Evolutionary conservation across 2,888 invertebrate genomes (phyloP), one percentile per base, ranked within the genome.

Genomic region (Brachylomia viminalis): DNA sequence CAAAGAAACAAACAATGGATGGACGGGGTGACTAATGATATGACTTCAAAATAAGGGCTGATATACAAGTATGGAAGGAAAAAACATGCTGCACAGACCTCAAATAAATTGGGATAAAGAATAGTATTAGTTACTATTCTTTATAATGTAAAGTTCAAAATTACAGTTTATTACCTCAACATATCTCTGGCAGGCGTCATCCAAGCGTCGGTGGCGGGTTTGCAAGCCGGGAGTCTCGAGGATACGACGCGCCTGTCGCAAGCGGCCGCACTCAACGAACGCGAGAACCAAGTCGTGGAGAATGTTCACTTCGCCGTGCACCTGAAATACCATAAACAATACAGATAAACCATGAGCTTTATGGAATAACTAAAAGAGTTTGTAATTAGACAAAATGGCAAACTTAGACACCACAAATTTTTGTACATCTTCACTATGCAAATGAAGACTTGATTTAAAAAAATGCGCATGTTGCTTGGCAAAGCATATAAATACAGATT

Each of bases 201-300:
- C 97, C 13, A 99, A 96, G 56, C 98, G 97, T 30, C 97, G 97
- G 59, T 97, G 97, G 47, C 97, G 94, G 0, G 97, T 97, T 83
- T 98, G 97, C 79, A 99, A 93, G 0, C 98, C 98, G 0, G 98
- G 98, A 0, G 98, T 99, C 95, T 98, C 98, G 4, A 99, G 95
- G 77, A 99, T 98, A 90, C 98, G 98, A 47, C 98, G 97, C 0
- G 99, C 99, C 92, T 99, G 98, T 42, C 98, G 96, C 74, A 98
- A 92, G 30, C 98, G 97, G 0, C 98, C 98, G 87, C 98, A 98
- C 91, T 99, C 98, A 5, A 99, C 97, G 91, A 99, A 99, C 2
- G 98, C 97, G 65, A 98, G 97, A 8, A 98, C 98, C 85, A 99
- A 96, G 92, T 99, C 98, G 88, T 98, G 98, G 10, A 99, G 96